Evolutionary conservation across 1,140 invertebrate species (phyloP), one percentile per base, ranked within the genome.

Genomic region (Notospermus geniculatus): DNA sequence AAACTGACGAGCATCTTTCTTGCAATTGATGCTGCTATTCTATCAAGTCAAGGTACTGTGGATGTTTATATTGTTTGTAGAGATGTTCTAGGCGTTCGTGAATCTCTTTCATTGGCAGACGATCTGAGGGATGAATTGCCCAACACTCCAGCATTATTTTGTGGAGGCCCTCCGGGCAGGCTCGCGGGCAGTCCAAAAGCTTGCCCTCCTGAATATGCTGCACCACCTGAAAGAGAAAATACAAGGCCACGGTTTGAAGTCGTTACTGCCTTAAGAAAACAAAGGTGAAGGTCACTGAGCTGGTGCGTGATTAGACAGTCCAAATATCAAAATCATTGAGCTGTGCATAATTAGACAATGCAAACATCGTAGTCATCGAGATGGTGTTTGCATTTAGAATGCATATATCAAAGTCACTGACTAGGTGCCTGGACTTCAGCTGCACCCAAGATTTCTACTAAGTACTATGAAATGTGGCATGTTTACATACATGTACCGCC

Each of bases 61-160:
- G 46, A n/a, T 5, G 19, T 50, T 50, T 4, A n/a, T 23, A 23
- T 36, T 27, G 23, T 56, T 39, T 56, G 17, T 29, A 30, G 36
- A 75, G 39, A 32, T 67, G 66, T 25, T 73, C 67, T 19, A 82
- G 57, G 30, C 71, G 68, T 43, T 66, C 62, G 43, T 73, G 62
- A 15, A 81, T 72, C n/a, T 73, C 69, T 52, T 65, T 69, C 73
- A 83, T 83, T 0, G 74, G 62, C 50, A 78, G 64, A 54, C 82
- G 60, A 19, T 82, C 79, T 28, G 77, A 67, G 0, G 81, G 81
- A 23, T 74, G 69, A 27, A 65, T 65, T 53, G 75, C 71, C 82
- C 82, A 83, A 62, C 82, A 83, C 13, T 70, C 71, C 27, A 73
- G 60, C 81, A 83, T 83, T 1, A 83, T 60, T 30, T 77, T 69